phyloP scores from a whole-genome alignment of 23 tunicate species.

The Oikopleura vanhoeffeni region DNA sequence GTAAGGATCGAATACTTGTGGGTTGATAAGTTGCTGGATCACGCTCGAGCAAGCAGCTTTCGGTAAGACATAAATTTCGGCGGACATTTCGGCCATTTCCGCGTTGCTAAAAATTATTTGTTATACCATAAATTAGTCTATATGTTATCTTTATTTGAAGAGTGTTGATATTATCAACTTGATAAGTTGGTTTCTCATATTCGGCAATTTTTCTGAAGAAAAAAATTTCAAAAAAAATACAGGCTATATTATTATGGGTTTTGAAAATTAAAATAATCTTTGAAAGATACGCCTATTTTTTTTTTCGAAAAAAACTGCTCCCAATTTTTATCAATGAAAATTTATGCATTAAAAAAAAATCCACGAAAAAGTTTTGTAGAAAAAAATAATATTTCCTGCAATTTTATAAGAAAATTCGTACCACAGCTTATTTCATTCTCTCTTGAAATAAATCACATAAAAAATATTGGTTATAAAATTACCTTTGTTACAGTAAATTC shows the following conservation, averaged over 20 bases:
- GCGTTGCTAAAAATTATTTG: neutral
- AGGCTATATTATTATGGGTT: no score
- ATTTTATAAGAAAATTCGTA: neutral
- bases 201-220: no score
- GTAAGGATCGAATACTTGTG: constrained; percentile 35
- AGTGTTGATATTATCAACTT: neutral
- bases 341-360: no score
- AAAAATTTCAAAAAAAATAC: no score
- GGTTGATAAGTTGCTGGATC: constrained; percentile 72
- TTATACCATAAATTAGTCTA: no score
- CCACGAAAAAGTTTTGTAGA: neutral
- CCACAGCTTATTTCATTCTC: neutral
- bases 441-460: constrained; percentile 17
- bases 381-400: neutral
- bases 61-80: constrained; percentile 64
- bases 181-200: no score
- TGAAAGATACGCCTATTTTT: no score
- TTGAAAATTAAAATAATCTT: no score
- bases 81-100: constrained; percentile 34
- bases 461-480: constrained; percentile 25
- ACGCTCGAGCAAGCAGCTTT: constrained; percentile 68
- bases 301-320: no score
- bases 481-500: constrained; percentile 56
- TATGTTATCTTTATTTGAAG: no score
- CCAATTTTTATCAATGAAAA: no score